Conservation (phyloP, 1,140 invertebrate species). For the Oryctes rhinoceros region DNA sequence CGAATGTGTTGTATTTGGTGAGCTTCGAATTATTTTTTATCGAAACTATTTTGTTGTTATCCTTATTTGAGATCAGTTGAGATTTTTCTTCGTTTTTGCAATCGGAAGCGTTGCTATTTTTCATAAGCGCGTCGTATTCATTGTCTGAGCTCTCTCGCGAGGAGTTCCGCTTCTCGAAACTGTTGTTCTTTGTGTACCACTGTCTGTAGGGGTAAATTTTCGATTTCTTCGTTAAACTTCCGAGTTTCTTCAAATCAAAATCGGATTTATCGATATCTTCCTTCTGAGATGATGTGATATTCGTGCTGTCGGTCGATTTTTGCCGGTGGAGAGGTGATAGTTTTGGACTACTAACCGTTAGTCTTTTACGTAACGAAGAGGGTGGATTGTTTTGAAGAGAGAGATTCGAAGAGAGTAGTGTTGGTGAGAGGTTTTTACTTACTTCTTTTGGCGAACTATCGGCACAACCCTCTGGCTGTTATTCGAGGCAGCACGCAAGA, state of each 20-base stretch:
- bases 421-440: slow-evolving; percentile 60
- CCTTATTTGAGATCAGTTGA: slow-evolving; percentile 56
- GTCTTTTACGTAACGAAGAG: slow-evolving; percentile 52
- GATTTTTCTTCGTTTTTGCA: slow-evolving; percentile 57
- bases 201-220: slow-evolving; percentile 50
- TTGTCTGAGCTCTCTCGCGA: slow-evolving; percentile 53
- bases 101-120: slow-evolving; percentile 47
- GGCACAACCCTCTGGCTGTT: slow-evolving; percentile 64
- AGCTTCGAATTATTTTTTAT: slow-evolving; percentile 54
- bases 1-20: slow-evolving; percentile 59
- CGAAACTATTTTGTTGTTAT: slow-evolving; percentile 54
- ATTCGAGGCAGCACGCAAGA: slow-evolving; percentile 26
- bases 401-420: slow-evolving; percentile 47
- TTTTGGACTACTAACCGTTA: slow-evolving; percentile 40
- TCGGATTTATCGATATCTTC: slow-evolving; percentile 7
- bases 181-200: slow-evolving; percentile 46
- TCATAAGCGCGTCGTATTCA: slow-evolving; percentile 46
- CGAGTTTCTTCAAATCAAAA: not conserved
- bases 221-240: slow-evolving; percentile 44
- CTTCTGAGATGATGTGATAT: not conserved
- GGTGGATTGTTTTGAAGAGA: slow-evolving; percentile 40
- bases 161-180: slow-evolving; percentile 43
- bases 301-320: slow-evolving; percentile 36
- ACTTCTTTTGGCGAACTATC: slow-evolving; percentile 64
- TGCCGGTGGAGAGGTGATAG: not conserved